Percentiles rank a stretch among this genome's conserved stretches.
Evolutionary conservation across 2,113 vertebrate genomes (phyloP).

Genomic region (Beaufortia kweichowensis): DNA sequence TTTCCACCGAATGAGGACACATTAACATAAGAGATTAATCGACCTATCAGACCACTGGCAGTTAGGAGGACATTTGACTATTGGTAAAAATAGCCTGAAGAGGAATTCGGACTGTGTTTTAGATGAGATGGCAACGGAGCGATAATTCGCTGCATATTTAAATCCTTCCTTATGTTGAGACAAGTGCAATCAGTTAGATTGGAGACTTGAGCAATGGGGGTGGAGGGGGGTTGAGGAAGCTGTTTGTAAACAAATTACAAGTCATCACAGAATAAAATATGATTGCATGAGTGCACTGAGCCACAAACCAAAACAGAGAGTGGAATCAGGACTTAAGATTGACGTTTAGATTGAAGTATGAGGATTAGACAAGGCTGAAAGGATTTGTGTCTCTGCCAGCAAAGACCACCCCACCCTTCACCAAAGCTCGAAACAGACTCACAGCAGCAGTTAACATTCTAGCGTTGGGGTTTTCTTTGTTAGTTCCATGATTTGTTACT

Average conservation of each 20-base stretch:
- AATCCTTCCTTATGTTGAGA: slow-evolving; percentile 43
- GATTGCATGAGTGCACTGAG: slow-evolving; percentile 9
- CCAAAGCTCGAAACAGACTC: neutral
- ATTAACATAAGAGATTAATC: slow-evolving; percentile 33
- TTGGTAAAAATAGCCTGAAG: slow-evolving; percentile 22
- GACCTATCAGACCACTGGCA: slow-evolving; percentile 12
- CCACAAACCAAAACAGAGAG: slow-evolving; percentile 22
- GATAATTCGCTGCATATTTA: slow-evolving; percentile 27
- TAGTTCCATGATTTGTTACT: neutral
- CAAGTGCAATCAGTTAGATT: slow-evolving; percentile 44
- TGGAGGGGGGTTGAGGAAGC: neutral
- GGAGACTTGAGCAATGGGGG: slow-evolving; percentile 33
- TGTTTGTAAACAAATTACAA: slow-evolving; percentile 31
- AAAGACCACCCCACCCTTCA: neutral
- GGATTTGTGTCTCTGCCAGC: slow-evolving; percentile 21
- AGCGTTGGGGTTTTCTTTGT: neutral
- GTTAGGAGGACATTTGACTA: neutral
- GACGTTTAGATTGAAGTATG: neutral
- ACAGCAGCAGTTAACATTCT: neutral
- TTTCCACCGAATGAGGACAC: slow-evolving; percentile 8
- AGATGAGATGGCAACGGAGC: neutral
- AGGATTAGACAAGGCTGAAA: slow-evolving; percentile 27
- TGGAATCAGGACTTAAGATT: slow-evolving; percentile 4
- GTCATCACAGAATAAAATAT: neutral
- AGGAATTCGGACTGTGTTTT: slow-evolving; percentile 1